phyloP scores from a whole-genome alignment of 1,140 invertebrate genomes.

The Camponotus floridanus region DNA sequence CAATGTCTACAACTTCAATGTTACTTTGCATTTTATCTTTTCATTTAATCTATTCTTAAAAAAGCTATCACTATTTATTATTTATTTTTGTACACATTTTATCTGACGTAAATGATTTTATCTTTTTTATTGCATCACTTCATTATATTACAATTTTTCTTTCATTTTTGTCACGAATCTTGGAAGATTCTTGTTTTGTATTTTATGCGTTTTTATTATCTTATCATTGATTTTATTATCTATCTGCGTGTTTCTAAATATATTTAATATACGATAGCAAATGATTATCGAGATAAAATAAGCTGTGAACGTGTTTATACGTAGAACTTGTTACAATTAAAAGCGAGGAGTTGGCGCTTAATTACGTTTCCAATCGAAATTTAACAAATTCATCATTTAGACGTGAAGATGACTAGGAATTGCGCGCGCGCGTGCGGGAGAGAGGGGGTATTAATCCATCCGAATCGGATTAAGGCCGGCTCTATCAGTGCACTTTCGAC shows the following conservation, averaged over 20 bases:
- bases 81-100: not conserved
- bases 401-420: not conserved
- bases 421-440: no score
- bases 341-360: not conserved
- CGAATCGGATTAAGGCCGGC: conserved; percentile 29
- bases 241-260: not conserved
- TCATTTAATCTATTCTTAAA: not conserved
- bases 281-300: not conserved
- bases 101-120: not conserved
- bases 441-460: not conserved
- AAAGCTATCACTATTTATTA: not conserved
- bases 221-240: not conserved
- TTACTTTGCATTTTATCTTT: not conserved
- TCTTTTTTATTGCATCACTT: not conserved
- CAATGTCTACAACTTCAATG: not conserved
- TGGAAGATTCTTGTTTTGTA: not conserved
- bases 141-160: not conserved
- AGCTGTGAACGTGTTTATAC: not conserved
- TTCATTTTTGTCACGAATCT: not conserved
- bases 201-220: no score
- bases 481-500: not conserved
- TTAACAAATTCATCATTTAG: not conserved
- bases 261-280: not conserved
- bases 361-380: not conserved
- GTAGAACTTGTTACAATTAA: not conserved